Percentiles rank a stretch among this genome's conserved stretches.
Conservation (phyloP, 2,113 vertebrate genomes). For the Vombatus ursinus region DNA sequence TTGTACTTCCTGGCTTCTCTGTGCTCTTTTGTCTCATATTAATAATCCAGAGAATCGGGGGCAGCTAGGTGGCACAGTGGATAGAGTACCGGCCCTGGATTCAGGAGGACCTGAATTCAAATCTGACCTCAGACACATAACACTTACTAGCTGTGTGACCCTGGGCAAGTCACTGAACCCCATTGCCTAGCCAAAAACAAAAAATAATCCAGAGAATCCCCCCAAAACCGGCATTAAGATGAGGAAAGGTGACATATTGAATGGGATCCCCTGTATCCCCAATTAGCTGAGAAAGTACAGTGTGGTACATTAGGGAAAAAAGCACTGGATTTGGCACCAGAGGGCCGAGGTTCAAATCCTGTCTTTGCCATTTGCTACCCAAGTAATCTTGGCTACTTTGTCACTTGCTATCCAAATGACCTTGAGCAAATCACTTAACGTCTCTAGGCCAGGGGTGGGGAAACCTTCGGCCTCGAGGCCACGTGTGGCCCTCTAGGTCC, state of each 20-base stretch:
- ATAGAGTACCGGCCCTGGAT: too few relatives aligned
- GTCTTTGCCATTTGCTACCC: not conserved
- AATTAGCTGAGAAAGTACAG: not conserved
- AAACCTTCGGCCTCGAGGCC: too few relatives aligned
- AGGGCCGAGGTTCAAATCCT: not conserved
- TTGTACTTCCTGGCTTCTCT: not conserved
- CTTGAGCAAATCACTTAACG: not conserved
- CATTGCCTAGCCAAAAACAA: too few relatives aligned
- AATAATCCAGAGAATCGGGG: too few relatives aligned
- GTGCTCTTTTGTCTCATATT: not conserved
- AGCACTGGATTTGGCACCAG: not conserved
- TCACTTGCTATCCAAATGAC: not conserved
- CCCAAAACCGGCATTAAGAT: constrained; percentile 10
- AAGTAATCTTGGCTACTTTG: not conserved
- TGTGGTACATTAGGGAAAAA: not conserved
- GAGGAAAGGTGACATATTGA: constrained; percentile 41
- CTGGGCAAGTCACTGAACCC: too few relatives aligned
- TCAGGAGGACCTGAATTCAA: too few relatives aligned
- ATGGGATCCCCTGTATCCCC: constrained; percentile 54
- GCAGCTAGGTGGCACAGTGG: too few relatives aligned
- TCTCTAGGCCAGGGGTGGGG: not conserved
- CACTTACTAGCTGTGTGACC: too few relatives aligned
- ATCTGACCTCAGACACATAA: too few relatives aligned
- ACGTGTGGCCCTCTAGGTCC: too few relatives aligned
- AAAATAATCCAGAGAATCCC: constrained; percentile 16